phyloP scores from a whole-genome alignment of 2,797 vertebrate species.

The Enteromius treurensis region DNA sequence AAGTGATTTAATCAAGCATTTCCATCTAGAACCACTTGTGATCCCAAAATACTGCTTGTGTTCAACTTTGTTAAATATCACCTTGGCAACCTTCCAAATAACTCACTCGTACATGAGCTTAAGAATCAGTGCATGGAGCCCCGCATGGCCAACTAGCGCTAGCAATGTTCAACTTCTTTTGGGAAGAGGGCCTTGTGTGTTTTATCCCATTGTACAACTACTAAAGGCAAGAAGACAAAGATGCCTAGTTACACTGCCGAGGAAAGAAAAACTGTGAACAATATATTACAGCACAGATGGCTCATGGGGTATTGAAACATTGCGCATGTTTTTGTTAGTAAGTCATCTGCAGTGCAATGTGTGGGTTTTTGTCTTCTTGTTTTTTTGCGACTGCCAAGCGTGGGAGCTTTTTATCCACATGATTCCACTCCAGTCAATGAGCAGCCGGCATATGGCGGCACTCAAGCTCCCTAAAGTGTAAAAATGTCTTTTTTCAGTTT shows the following conservation, averaged over 20 bases:
- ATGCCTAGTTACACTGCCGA: slow-evolving; percentile 11
- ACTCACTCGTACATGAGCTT: slow-evolving; percentile 15
- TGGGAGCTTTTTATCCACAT: slow-evolving; percentile 39
- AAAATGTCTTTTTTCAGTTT: slow-evolving; percentile 10
- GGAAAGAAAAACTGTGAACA: slow-evolving; percentile 33
- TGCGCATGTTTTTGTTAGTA: slow-evolving; percentile 30
- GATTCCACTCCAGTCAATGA: slow-evolving; percentile 47
- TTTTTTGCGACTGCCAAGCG: slow-evolving; percentile 27
- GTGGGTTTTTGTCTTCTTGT: slow-evolving; percentile 31
- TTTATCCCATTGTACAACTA: slow-evolving; percentile 25
- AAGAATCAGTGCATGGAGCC: not conserved
- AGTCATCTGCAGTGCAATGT: slow-evolving; percentile 31
- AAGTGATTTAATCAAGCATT: slow-evolving; percentile 26
- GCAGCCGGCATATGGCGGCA: slow-evolving; percentile 38
- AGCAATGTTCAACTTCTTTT: slow-evolving; percentile 20
- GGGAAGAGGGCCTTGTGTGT: slow-evolving; percentile 3
- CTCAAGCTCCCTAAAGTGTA: slow-evolving; percentile 38
- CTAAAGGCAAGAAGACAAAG: slow-evolving; percentile 35
- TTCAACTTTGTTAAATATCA: slow-evolving; percentile 45
- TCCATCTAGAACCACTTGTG: slow-evolving; percentile 31
- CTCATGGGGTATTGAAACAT: slow-evolving; percentile 33
- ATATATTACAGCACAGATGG: slow-evolving; percentile 39
- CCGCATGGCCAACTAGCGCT: slow-evolving; percentile 11
- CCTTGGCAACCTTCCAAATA: slow-evolving; percentile 37
- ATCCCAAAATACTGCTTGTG: slow-evolving; percentile 30